A percentile compares a stretch with the other conserved stretches of the same genome.
phyloP scores from a whole-genome alignment of 2,113 vertebrate genomes.

The Spheniscus mendiculus region DNA sequence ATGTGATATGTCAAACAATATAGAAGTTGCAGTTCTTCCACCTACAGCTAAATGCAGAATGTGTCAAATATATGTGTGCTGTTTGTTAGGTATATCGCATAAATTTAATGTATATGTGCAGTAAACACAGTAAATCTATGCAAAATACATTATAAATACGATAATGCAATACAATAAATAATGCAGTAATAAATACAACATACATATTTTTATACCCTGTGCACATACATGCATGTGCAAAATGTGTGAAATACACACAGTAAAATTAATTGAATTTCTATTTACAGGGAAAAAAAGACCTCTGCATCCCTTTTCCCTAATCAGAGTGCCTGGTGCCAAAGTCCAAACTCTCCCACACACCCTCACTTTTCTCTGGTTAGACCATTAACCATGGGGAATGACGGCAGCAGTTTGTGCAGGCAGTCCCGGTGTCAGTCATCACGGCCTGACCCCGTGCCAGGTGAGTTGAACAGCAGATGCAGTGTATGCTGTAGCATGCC shows the following conservation, averaged over 20 bases:
- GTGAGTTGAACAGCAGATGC: constrained; percentile 16
- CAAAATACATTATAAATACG: background rate
- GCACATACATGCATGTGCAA: background rate
- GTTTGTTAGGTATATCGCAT: background rate
- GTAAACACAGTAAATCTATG: background rate
- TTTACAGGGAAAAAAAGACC: constrained; percentile 52
- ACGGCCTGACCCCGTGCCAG: background rate
- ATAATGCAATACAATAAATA: background rate
- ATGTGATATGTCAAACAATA: background rate
- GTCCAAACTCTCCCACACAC: background rate
- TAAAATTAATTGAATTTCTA: background rate
- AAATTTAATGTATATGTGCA: background rate
- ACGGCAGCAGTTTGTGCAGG: background rate
- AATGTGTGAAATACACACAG: background rate
- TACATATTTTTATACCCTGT: background rate
- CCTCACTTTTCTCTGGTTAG: constrained; percentile 33
- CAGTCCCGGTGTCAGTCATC: background rate
- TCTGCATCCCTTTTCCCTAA: background rate
- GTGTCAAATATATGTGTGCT: background rate
- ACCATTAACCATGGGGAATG: background rate
- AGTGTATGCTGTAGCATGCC: background rate
- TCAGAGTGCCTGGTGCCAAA: constrained; percentile 65
- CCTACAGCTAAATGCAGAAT: background rate
- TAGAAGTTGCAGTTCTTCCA: background rate
- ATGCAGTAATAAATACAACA: background rate